Evolutionary conservation across 2,888 invertebrate species (phyloP).

Genomic region (Thera britannica): DNA sequence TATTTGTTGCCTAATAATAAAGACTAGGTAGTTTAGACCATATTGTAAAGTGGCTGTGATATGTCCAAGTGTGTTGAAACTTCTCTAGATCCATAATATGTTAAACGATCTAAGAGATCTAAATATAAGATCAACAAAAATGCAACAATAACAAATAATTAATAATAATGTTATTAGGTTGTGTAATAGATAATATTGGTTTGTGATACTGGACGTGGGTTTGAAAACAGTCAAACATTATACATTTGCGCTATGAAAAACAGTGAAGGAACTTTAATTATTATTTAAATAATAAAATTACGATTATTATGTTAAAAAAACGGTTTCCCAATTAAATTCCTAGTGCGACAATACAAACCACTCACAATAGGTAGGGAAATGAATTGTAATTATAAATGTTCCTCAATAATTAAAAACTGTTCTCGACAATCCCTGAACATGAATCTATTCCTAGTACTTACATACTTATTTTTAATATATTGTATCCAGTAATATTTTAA

Average conservation of each 20-base stretch:
- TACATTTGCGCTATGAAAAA: too few relatives aligned
- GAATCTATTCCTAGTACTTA: neutral
- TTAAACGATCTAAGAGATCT: slow-evolving; percentile 18
- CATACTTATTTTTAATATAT: neutral
- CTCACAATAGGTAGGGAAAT: too few relatives aligned
- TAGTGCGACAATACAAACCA: too few relatives aligned
- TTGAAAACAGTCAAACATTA: too few relatives aligned
- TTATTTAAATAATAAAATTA: neutral
- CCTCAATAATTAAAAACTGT: too few relatives aligned
- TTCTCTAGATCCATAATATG: slow-evolving; percentile 60
- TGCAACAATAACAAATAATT: neutral
- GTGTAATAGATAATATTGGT: neutral
- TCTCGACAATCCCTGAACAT: neutral
- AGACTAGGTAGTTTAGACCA: slow-evolving; percentile 43
- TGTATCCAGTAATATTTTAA: neutral
- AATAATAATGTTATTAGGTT: neutral
- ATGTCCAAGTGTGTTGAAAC: slow-evolving; percentile 46
- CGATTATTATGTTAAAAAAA: too few relatives aligned
- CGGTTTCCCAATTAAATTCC: too few relatives aligned
- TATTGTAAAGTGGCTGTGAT: slow-evolving; percentile 77
- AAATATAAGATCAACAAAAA: slow-evolving; percentile 1
- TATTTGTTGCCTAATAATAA: too few relatives aligned
- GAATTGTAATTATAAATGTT: neutral
- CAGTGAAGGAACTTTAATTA: neutral
- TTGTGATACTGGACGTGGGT: too few relatives aligned